A percentile compares a stretch with the other conserved stretches of the same genome.
Conservation (phyloP, 2,888 invertebrate species). For the Neocrepidodera transversa region DNA sequence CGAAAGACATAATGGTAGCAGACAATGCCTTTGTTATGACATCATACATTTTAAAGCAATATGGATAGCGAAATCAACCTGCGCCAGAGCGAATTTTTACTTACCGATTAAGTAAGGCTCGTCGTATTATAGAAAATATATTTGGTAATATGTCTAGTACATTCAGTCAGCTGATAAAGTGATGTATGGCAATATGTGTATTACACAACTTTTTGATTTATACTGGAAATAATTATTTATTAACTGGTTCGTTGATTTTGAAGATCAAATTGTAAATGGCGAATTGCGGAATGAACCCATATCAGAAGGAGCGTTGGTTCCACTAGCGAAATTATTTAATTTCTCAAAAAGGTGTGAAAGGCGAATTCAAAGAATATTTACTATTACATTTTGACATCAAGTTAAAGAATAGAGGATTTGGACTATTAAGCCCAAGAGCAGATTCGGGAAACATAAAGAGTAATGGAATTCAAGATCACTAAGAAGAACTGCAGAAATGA, state of each 20-base stretch:
- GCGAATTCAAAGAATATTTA: conserved; percentile 3
- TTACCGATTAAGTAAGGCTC: conserved; percentile 21
- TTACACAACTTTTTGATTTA: conserved; percentile 17
- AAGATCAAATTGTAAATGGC: neutral
- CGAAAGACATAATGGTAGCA: conserved; percentile 22
- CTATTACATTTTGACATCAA: too few species aligned
- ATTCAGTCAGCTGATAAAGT: conserved; percentile 11
- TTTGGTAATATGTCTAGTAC: conserved; percentile 12
- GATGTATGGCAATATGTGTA: conserved; percentile 15
- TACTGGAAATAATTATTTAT: conserved; percentile 5
- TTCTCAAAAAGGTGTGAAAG: conserved; percentile 1
- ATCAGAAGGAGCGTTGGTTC: neutral
- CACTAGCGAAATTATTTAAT: neutral
- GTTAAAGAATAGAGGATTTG: too few species aligned
- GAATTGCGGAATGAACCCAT: neutral
- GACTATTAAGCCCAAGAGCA: too few species aligned
- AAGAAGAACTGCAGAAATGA: too few species aligned
- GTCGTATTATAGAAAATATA: conserved; percentile 7
- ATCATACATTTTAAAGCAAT: conserved; percentile 34
- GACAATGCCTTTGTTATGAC: conserved; percentile 38
- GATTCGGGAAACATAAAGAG: too few species aligned
- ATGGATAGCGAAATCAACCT: conserved; percentile 25
- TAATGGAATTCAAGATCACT: too few species aligned
- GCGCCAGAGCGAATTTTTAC: conserved; percentile 29
- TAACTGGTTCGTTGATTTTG: conserved; percentile 3